phyloP scores from a whole-genome alignment of 2,888 invertebrate genomes.

The Melinaea marsaeus region DNA sequence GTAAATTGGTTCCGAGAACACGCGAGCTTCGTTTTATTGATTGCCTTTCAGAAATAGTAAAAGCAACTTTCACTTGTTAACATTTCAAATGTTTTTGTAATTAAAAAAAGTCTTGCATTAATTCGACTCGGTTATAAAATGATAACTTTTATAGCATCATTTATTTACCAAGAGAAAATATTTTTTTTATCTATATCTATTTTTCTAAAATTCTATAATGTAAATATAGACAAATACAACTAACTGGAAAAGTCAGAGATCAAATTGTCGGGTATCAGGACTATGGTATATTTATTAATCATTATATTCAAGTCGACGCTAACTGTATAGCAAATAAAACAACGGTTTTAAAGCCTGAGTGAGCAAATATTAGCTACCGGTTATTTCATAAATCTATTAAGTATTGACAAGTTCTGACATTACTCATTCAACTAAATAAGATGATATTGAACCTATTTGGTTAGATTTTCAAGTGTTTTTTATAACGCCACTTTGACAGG shows the following conservation, averaged over 20 bases:
- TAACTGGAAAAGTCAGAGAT: no score
- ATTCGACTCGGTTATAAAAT: background rate
- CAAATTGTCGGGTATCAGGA: no score
- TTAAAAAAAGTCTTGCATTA: background rate
- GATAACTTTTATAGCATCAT: background rate
- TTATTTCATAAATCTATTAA: slow-evolving; percentile 20
- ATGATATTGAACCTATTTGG: background rate
- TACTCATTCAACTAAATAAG: background rate
- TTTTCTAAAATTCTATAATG: no score
- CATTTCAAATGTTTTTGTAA: slow-evolving; percentile 4
- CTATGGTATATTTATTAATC: slow-evolving; percentile 1
- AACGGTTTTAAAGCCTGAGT: slow-evolving; percentile 14
- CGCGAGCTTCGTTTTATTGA: slow-evolving; percentile 23
- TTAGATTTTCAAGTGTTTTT: no score
- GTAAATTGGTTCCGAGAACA: slow-evolving; percentile 12
- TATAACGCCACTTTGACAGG: no score
- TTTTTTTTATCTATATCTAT: no score
- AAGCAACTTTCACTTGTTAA: slow-evolving; percentile 23
- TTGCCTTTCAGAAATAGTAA: slow-evolving; percentile 28
- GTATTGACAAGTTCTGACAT: background rate
- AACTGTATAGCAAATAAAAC: slow-evolving; percentile 26
- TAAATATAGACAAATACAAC: no score
- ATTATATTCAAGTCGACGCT: slow-evolving; percentile 10
- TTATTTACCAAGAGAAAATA: background rate
- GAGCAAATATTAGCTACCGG: slow-evolving; percentile 18